phyloP scores from a whole-genome alignment of 2,113 vertebrate species.

The Bettongia penicillata region DNA sequence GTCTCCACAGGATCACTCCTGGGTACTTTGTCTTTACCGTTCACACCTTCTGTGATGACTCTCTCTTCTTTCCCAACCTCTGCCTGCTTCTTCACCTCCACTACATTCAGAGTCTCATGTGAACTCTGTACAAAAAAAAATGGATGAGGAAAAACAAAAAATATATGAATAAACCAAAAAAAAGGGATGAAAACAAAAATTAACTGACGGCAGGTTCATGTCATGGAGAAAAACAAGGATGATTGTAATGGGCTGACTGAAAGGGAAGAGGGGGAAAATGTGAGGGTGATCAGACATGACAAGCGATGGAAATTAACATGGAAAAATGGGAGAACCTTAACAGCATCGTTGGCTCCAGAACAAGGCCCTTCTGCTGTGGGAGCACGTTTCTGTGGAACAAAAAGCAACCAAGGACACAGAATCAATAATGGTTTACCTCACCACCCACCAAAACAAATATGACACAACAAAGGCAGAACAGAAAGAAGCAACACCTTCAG shows the following conservation, averaged over 20 bases:
- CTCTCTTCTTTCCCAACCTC: constrained; percentile 95
- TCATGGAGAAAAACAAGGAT: constrained; percentile 83
- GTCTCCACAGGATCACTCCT: constrained; percentile 83
- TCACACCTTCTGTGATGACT: constrained; percentile 90
- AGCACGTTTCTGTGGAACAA: constrained; percentile 89
- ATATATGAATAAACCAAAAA: constrained; percentile 86
- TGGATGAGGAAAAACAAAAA: constrained; percentile 82
- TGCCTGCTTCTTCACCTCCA: constrained; percentile 91
- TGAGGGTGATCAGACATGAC: constrained; percentile 77
- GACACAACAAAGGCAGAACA: constrained; percentile 63
- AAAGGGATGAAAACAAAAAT: constrained; percentile 83
- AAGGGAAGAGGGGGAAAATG: constrained; percentile 78
- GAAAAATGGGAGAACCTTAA: constrained; percentile 91
- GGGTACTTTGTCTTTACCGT: constrained; percentile 86
- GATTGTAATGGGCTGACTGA: constrained; percentile 82
- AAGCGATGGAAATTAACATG: constrained; percentile 78
- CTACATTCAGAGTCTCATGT: constrained; percentile 91
- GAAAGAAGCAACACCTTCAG: constrained; percentile 32
- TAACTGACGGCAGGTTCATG: constrained; percentile 81
- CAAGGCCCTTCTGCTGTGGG: constrained; percentile 87
- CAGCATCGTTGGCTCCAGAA: constrained; percentile 90
- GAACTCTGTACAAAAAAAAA: constrained; percentile 90
- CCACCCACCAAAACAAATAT: constrained; percentile 68
- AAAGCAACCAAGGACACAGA: constrained; percentile 90
- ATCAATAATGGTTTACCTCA: constrained; percentile 83